A percentile compares a stretch with the other conserved stretches of the same genome.
Evolutionary conservation across 2,113 vertebrate genomes (phyloP).

Genomic region (Philantomba maxwellii): DNA sequence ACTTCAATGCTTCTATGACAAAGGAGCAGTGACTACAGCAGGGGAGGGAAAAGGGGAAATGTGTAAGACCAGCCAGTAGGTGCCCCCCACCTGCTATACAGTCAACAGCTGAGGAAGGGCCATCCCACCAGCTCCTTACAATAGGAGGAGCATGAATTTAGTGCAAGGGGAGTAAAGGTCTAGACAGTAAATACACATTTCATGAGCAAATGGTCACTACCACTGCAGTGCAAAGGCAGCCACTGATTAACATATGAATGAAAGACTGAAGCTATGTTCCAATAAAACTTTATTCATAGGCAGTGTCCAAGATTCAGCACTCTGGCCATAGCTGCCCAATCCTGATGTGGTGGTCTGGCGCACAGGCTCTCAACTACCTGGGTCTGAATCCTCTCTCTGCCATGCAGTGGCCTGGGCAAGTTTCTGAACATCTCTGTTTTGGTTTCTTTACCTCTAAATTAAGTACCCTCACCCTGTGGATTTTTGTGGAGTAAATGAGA

Average conservation of each 20-base stretch:
- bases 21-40: slow-evolving; percentile 76
- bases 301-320: background rate
- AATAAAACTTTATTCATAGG: background rate
- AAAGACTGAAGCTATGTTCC: background rate
- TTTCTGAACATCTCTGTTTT: background rate
- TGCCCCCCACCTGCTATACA: background rate
- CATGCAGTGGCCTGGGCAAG: background rate
- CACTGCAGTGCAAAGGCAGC: background rate
- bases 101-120: background rate
- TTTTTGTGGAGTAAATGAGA: background rate
- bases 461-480: background rate
- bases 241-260: background rate
- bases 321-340: background rate
- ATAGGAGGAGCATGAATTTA: background rate
- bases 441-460: background rate
- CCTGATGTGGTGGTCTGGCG: background rate
- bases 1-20: slow-evolving; percentile 84
- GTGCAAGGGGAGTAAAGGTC: background rate
- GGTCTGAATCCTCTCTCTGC: background rate
- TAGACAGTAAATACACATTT: background rate
- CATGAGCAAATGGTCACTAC: background rate
- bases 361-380: background rate
- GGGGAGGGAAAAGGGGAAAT: background rate
- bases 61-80: background rate
- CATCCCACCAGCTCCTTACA: background rate